Conservation (phyloP, 2,113 vertebrate genomes). For the Lepisosteus oculatus region DNA sequence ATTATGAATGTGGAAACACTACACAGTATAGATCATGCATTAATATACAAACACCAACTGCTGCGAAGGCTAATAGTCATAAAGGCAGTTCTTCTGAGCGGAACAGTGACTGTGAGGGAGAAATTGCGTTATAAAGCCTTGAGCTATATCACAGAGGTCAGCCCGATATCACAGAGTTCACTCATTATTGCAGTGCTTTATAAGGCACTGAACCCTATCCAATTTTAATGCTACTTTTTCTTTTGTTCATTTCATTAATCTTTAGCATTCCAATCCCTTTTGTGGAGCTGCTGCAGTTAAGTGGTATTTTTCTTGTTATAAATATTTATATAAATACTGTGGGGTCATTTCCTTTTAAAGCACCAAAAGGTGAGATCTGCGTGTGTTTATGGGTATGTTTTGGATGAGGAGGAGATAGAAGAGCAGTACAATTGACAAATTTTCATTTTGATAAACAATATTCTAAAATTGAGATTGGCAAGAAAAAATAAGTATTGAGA, state of each 20-base stretch:
- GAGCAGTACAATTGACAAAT: no score
- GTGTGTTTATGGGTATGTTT: no score
- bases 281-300: background rate
- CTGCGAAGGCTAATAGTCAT: constrained; percentile 42
- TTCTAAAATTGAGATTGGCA: no score
- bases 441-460: no score
- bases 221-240: constrained; percentile 7
- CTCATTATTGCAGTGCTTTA: constrained; percentile 10
- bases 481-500: no score
- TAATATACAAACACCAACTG: constrained; percentile 40
- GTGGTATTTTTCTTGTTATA: background rate
- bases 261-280: background rate
- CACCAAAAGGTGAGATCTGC: no score
- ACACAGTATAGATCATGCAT: constrained; percentile 40
- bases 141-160: constrained; percentile 27
- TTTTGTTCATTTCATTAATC: constrained; percentile 7
- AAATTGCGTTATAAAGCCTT: constrained; percentile 13
- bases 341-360: background rate
- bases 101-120: constrained; percentile 26
- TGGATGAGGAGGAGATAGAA: no score
- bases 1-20: constrained; percentile 42
- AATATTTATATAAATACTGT: background rate
- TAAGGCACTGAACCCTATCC: constrained; percentile 10
- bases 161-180: constrained; percentile 26
- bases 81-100: constrained; percentile 27